Evolutionary conservation across 2,888 invertebrate species (phyloP).

Genomic region (Heterodera filipjevi): DNA sequence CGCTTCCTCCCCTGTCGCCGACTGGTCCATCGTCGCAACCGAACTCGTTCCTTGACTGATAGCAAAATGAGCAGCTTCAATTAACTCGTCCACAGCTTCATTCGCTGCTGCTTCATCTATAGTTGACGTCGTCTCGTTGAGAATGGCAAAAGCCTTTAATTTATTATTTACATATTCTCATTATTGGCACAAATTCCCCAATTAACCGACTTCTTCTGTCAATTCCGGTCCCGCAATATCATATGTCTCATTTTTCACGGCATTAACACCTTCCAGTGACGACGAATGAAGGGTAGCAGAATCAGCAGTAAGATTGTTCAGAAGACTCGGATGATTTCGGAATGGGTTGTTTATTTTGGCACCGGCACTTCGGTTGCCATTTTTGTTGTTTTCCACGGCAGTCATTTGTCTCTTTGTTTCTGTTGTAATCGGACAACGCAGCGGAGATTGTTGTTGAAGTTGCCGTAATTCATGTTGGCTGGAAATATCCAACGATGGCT

Average conservation of each 20-base stretch:
- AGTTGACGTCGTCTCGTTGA: not conserved
- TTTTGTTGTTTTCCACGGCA: not conserved
- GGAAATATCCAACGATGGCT: not conserved
- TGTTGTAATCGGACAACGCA: not conserved
- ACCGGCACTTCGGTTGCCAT: not conserved
- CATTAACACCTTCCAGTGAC: not conserved
- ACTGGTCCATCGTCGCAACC: not conserved
- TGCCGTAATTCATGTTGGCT: no score
- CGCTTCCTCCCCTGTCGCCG: conserved; percentile 3
- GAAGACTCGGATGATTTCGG: not conserved
- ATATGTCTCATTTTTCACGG: not conserved
- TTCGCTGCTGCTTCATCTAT: not conserved
- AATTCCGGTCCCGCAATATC: not conserved
- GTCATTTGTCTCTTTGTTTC: not conserved
- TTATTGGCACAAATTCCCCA: not conserved
- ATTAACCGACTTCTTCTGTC: not conserved
- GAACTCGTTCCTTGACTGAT: not conserved
- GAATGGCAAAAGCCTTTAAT: not conserved
- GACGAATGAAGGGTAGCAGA: not conserved
- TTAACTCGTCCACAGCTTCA: not conserved
- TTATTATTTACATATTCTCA: not conserved
- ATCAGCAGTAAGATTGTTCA: not conserved
- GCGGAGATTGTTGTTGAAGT: no score
- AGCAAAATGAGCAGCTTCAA: not conserved
- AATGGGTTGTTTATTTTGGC: not conserved